These are phyloP conservation scores for Micromussa lordhowensis DNA, from an alignment of 92 coral and sea anemone genomes.

Conservation along the genomic window DNA sequence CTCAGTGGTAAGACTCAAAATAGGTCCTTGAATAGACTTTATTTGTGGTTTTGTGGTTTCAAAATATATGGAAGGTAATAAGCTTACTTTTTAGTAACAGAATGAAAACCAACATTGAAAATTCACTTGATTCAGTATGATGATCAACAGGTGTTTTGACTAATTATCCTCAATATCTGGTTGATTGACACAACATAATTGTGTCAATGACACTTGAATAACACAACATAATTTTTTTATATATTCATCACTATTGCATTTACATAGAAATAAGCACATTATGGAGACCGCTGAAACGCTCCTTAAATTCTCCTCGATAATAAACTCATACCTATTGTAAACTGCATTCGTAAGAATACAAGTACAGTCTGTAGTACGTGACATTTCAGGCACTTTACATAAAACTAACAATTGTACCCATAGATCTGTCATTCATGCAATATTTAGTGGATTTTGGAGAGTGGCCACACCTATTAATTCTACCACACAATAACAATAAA, in stretches of 20 bases:
- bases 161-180: not conserved
- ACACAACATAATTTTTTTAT: not conserved
- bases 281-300: not conserved
- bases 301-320: not conserved
- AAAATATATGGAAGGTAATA: not conserved
- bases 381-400: not conserved
- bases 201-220: no score
- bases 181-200: no score
- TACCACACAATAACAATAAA: conserved; percentile 53
- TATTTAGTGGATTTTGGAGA: conserved; percentile 24
- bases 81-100: not conserved
- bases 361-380: not conserved
- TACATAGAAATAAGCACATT: not conserved
- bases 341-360: not conserved
- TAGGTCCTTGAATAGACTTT: not conserved
- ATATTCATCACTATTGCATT: not conserved
- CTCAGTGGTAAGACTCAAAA: not conserved
- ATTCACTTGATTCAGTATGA: not conserved
- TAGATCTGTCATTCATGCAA: conserved; percentile 28
- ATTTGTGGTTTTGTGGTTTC: not conserved
- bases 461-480: conserved; percentile 38
- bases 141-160: conserved; percentile 27
- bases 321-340: not conserved
- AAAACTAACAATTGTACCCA: not conserved
- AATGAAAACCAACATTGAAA: not conserved